Evolutionary conservation across 1,140 invertebrate genomes (phyloP).

Genomic region (Nixonia krombeini): DNA sequence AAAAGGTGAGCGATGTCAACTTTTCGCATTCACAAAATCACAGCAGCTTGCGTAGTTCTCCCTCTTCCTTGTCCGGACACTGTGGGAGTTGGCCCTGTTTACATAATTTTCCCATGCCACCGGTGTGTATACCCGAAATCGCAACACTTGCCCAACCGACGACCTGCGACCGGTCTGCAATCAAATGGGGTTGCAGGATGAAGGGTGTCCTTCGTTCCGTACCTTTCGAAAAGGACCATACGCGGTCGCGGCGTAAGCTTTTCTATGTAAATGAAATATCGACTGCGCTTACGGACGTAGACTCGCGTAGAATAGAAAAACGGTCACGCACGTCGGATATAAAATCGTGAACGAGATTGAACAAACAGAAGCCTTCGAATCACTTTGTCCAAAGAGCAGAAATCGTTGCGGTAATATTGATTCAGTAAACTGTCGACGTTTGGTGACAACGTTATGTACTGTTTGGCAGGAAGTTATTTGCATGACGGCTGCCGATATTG

Average conservation of each 20-base stretch:
- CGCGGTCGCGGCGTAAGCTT: slow-evolving; percentile 55
- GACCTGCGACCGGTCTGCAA: slow-evolving; percentile 18
- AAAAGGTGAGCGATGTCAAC: slow-evolving; percentile 33
- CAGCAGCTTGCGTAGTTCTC: slow-evolving; percentile 16
- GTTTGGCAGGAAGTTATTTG: no score
- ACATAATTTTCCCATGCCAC: slow-evolving; percentile 66
- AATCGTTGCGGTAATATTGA: not conserved
- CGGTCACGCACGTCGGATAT: slow-evolving; percentile 24
- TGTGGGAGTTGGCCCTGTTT: slow-evolving; percentile 59
- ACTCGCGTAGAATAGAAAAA: slow-evolving; percentile 11
- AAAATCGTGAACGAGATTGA: slow-evolving; percentile 53
- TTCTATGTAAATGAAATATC: slow-evolving; percentile 63
- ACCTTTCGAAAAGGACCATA: slow-evolving; percentile 56
- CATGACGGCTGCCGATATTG: no score
- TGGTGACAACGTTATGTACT: no score
- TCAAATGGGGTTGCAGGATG: slow-evolving; percentile 24
- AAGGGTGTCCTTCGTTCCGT: slow-evolving; percentile 33
- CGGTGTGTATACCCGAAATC: slow-evolving; percentile 58
- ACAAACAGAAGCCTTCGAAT: slow-evolving; percentile 25
- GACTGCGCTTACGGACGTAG: slow-evolving; percentile 6
- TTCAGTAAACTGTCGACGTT: no score
- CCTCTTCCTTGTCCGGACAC: slow-evolving; percentile 27
- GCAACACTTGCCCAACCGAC: slow-evolving; percentile 60
- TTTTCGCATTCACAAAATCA: slow-evolving; percentile 47
- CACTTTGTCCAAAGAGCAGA: not conserved